These are phyloP conservation scores for Contarinia nasturtii DNA, from an alignment of 1,140 invertebrate species.

Conservation along the genomic window DNA sequence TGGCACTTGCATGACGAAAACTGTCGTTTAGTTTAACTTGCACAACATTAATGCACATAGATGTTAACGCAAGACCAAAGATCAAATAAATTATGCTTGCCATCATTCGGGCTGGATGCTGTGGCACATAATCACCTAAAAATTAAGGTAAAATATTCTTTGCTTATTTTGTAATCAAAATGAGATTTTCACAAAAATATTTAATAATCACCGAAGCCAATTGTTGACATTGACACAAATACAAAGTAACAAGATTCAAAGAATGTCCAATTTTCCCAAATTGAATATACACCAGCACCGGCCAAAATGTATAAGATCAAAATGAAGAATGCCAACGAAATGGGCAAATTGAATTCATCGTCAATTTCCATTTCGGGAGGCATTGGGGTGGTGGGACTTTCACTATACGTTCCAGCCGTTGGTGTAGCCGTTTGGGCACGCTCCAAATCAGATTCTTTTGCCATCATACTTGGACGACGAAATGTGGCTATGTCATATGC, in stretches of 20 bases:
- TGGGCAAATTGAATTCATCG: conserved; percentile 84
- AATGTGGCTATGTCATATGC: conserved; percentile 57
- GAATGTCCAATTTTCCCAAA: conserved; percentile 65
- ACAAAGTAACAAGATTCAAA: conserved; percentile 88
- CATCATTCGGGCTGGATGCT: conserved; percentile 81
- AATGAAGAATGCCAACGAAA: conserved; percentile 65
- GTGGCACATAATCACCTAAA: conserved; percentile 78
- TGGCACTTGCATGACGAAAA: conserved; percentile 65
- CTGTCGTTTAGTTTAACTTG: conserved; percentile 70
- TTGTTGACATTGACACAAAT: conserved; percentile 86
- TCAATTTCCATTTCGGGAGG: conserved; percentile 53
- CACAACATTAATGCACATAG: conserved; percentile 94
- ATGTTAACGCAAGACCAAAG: conserved; percentile 83
- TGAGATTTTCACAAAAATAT: conserved; percentile 8
- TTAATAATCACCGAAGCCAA: conserved; percentile 32
- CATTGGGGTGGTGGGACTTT: conserved; percentile 43
- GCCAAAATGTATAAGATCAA: conserved; percentile 67
- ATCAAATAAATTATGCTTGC: conserved; percentile 81
- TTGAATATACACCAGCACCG: conserved; percentile 57
- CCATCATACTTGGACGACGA: conserved; percentile 36
- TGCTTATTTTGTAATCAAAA: conserved; percentile 9
- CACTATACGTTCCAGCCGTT: conserved; percentile 12
- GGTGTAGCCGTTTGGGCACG: conserved; percentile 11
- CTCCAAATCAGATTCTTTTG: conserved; percentile 9
- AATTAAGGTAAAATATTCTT: no score